phyloP scores from a whole-genome alignment of 2,888 invertebrate species.

The Mythimna impura region DNA sequence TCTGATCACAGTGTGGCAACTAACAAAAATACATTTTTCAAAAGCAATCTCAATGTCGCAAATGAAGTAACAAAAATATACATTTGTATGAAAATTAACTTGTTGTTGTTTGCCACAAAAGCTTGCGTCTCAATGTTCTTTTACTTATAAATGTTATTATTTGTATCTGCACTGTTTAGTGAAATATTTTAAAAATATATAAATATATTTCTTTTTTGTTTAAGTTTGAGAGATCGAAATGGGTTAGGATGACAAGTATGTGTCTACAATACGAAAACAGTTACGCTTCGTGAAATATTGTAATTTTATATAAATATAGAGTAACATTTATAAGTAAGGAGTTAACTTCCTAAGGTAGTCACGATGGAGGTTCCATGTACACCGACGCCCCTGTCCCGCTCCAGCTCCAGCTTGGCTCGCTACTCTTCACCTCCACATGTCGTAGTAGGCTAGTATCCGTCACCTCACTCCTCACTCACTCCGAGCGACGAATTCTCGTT shows the following conservation, averaged over 20 bases:
- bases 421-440: constrained; percentile 4
- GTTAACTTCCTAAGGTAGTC: constrained; percentile 39
- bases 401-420: constrained; percentile 22
- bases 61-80: neutral
- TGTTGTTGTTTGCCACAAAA: constrained; percentile 36
- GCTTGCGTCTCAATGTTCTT: constrained; percentile 39
- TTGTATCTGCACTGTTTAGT: constrained; percentile 39
- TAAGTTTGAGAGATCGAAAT: constrained; percentile 40
- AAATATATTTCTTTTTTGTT: constrained; percentile 21
- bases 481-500: constrained; percentile 24
- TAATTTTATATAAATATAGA: constrained; percentile 61
- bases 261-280: constrained; percentile 59
- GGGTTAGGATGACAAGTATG: constrained; percentile 37
- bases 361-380: constrained; percentile 26
- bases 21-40: constrained; percentile 22
- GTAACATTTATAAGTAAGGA: constrained; percentile 63
- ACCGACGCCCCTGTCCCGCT: constrained; percentile 11
- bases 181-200: constrained; percentile 24
- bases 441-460: constrained; percentile 29
- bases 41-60: constrained; percentile 20
- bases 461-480: constrained; percentile 8
- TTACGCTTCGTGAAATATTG: constrained; percentile 60
- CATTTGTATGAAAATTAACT: constrained; percentile 14
- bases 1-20: constrained; percentile 42
- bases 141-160: constrained; percentile 64